These are phyloP conservation scores for Peucedramus taeniatus DNA, from an alignment of 2,113 vertebrate species.

Conservation along the genomic window DNA sequence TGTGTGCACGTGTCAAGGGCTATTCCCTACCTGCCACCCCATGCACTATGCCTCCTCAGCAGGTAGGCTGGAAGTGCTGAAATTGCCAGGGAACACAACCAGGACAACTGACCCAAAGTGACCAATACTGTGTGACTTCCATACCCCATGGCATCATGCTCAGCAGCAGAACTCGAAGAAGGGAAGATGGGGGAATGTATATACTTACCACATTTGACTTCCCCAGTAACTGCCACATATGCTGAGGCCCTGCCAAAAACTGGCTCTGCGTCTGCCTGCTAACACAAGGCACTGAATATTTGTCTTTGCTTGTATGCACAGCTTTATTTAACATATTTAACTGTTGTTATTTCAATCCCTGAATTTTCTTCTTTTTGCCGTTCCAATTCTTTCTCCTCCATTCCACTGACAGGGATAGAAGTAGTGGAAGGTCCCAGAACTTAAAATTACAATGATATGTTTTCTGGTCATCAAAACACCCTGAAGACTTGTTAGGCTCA, in stretches of 20 bases:
- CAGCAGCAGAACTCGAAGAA: neutral
- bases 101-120: neutral
- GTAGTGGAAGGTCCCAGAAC: neutral
- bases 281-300: neutral
- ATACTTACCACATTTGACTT: neutral
- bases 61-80: neutral
- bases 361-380: neutral
- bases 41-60: rapidly evolving
- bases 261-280: neutral
- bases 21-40: neutral
- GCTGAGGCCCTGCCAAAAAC: neutral
- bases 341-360: neutral
- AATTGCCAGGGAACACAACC: neutral
- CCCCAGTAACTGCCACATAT: neutral
- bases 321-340: neutral
- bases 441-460: neutral
- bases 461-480: neutral
- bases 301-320: neutral
- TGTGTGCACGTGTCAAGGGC: no score
- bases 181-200: neutral
- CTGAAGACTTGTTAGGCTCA: neutral
- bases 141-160: neutral
- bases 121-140: neutral
- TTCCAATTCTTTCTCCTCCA: neutral
- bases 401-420: neutral